phyloP scores from a whole-genome alignment of 53 echinoderm and acorn worm genomes.

The Astropecten irregularis region DNA sequence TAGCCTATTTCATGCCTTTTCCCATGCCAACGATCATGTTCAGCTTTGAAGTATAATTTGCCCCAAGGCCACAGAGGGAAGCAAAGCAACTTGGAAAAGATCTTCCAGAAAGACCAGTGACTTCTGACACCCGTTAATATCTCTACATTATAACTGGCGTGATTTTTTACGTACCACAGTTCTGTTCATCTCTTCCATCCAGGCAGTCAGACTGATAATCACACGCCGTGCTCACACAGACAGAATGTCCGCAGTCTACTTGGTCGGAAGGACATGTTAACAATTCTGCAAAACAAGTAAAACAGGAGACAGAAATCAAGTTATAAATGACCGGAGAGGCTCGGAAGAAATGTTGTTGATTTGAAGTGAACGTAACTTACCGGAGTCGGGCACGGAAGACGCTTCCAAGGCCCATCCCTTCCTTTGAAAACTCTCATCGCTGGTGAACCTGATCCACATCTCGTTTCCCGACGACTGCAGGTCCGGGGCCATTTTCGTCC shows the following conservation, averaged over 20 bases:
- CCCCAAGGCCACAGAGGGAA: too few species aligned
- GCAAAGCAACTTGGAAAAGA: too few species aligned
- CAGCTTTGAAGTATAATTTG: too few species aligned
- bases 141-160: neutral
- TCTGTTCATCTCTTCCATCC: neutral
- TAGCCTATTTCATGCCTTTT: too few species aligned
- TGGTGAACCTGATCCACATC: neutral
- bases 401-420: too few species aligned
- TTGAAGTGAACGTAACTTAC: too few species aligned
- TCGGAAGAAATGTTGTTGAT: too few species aligned
- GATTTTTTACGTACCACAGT: neutral
- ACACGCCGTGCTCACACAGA: neutral
- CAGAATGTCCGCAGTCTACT: slow-evolving; percentile 11
- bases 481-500: neutral
- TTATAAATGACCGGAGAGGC: neutral
- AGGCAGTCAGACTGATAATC: neutral
- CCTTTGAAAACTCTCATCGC: neutral
- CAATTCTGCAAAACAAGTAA: neutral
- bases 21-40: too few species aligned
- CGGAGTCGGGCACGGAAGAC: too few species aligned
- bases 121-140: too few species aligned
- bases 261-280: neutral
- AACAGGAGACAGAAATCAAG: neutral
- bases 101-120: neutral
- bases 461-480: neutral